Conservation (phyloP, 2,797 vertebrate genomes). For the Amblyopsis hoosieri region DNA sequence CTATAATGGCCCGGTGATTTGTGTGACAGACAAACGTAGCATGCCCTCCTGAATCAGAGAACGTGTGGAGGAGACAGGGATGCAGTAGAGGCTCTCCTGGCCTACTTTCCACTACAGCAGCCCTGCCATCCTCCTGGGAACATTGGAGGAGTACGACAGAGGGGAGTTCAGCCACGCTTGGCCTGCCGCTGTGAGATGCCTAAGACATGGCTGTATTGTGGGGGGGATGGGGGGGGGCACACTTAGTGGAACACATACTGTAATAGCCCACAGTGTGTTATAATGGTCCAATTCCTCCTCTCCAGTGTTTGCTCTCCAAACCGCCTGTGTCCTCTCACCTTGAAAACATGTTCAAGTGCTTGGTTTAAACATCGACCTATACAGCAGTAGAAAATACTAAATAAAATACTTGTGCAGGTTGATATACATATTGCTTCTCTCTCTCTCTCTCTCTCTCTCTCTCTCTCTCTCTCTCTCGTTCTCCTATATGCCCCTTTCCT, state of each 20-base stretch:
- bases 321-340: too few relatives aligned
- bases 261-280: too few relatives aligned
- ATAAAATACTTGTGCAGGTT: conserved; percentile 45
- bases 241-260: too few relatives aligned
- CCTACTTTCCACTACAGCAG: conserved; percentile 70
- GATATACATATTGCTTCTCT: conserved; percentile 28
- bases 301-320: too few relatives aligned
- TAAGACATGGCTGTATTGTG: conserved; percentile 48
- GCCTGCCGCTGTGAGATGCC: conserved; percentile 58
- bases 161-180: conserved; percentile 70
- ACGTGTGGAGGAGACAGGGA: conserved; percentile 43
- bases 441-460: conserved; percentile 5
- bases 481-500: neutral
- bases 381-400: conserved; percentile 9
- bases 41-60: conserved; percentile 47
- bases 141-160: conserved; percentile 51
- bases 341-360: too few relatives aligned
- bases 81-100: conserved; percentile 49
- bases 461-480: neutral
- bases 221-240: conserved; percentile 5
- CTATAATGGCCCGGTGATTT: neutral
- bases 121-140: conserved; percentile 57
- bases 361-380: too few relatives aligned
- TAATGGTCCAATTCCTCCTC: too few relatives aligned
- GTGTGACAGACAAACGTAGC: conserved; percentile 58